Percentiles rank a stretch among this genome's conserved stretches.
Evolutionary conservation across 2,113 vertebrate genomes (phyloP).

Genomic region (Lamprotornis superbus): DNA sequence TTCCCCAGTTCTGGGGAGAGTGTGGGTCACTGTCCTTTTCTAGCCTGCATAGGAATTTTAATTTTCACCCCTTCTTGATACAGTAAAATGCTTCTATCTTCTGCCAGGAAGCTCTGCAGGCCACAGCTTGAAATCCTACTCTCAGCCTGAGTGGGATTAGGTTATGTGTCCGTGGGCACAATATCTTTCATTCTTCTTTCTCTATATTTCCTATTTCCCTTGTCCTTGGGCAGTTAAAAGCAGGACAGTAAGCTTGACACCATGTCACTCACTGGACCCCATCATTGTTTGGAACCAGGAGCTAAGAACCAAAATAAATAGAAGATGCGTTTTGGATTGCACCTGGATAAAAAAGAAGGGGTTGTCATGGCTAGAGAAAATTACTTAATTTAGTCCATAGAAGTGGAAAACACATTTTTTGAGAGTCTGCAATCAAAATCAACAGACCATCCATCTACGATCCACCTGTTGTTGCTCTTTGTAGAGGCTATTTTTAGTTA

Average conservation of each 20-base stretch:
- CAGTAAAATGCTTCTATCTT: background rate
- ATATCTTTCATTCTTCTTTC: background rate
- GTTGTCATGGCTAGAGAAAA: background rate
- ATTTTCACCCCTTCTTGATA: background rate
- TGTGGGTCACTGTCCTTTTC: background rate
- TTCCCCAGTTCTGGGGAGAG: background rate
- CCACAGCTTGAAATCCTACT: background rate
- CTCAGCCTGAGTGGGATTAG: accelerated
- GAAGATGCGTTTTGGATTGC: background rate
- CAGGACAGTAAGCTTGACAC: background rate
- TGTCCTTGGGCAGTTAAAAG: background rate
- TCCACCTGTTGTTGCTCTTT: background rate
- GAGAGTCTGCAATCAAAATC: background rate
- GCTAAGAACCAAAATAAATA: background rate
- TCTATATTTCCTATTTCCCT: background rate
- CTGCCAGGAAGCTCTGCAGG: background rate
- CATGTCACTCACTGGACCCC: background rate
- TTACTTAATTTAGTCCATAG: background rate
- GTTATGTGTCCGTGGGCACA: accelerated
- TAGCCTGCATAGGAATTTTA: background rate
- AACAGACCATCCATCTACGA: accelerated
- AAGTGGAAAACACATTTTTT: background rate
- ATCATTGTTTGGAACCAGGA: background rate
- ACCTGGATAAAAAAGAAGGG: background rate
- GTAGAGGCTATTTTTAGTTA: background rate